Percentiles rank a stretch among this genome's conserved stretches.
These are phyloP conservation scores for Melinaea menophilus DNA, from an alignment of 2,888 invertebrate species.

Conservation along the genomic window DNA sequence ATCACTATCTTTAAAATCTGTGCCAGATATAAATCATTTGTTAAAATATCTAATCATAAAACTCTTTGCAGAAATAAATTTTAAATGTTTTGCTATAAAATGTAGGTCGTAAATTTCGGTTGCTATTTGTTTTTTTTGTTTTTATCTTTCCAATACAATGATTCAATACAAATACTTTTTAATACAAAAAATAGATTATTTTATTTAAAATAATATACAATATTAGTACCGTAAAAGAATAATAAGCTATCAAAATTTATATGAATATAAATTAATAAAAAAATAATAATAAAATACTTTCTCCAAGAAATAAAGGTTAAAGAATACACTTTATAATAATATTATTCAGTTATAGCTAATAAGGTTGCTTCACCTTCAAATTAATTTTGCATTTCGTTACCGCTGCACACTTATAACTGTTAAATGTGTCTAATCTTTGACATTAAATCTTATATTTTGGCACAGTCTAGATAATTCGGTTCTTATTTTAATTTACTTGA, in stretches of 20 bases:
- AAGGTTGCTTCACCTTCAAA: no score
- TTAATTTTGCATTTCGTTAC: not conserved
- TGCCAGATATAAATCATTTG: not conserved
- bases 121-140: not conserved
- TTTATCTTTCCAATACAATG: not conserved
- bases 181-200: not conserved
- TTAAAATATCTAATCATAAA: not conserved
- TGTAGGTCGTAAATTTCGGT: not conserved
- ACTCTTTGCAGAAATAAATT: not conserved
- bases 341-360: no score
- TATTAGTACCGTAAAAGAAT: no score
- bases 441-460: slow-evolving; percentile 1
- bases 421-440: not conserved
- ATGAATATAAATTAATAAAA: no score
- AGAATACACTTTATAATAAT: no score
- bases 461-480: slow-evolving; percentile 1
- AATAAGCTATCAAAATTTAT: no score
- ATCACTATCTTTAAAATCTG: slow-evolving; percentile 1
- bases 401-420: not conserved
- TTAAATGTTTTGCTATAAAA: not conserved
- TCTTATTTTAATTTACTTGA: not conserved
- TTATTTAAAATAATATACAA: no score
- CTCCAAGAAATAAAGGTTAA: no score
- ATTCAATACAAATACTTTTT: not conserved
- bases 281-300: no score